Base-by-base conservation (phyloP, 2,113 vertebrate genomes). In the Cyprinus carpio region DNA sequence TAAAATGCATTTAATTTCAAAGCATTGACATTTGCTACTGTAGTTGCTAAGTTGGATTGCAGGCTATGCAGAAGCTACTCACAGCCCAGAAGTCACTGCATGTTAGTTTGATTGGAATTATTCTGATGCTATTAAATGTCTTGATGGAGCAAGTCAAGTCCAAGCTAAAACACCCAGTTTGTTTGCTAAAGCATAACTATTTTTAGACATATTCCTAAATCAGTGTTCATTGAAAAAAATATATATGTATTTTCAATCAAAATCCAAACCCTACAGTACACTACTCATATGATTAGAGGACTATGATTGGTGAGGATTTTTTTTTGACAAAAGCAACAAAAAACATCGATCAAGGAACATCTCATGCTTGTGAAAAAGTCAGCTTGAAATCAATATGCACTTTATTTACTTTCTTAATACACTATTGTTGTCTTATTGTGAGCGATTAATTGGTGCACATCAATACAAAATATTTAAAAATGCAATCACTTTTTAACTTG, bases 1-100 rank as follows among this genome's bases (percentile, higher is more conserved):
- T 20, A 71, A 69, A 37, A 69, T 69, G 16, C 65, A 5, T 37
- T 71, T 71, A 9, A 71, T 71, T 69, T 71, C 31, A 37, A 37
- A 37, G 31, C 43, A 27, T 12, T 87, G 90, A 85, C 76, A 85
- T 77, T 76, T 49, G 49, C 75, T 12, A 18, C 31, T 20, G 29
- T 34, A 34, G 64, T 67, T 67, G 29, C 7, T 18, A 67, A 34
- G 29, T 67, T 7, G 5, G 6, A 31, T 29, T 67, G 64, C 64
- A 34, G 16, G 31, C 31, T 67, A 11, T 29, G 25, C 72, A 20
- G 64, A 31, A 31, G 29, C 13, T 77, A 56, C 75, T 31, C 8
- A 56, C 75, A 56, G 56, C 23, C 20, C 9, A 60, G 23, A 60
- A 60, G 49, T 76, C 75, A 3, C 25, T 15, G 29, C 75, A 76